A percentile compares a stretch with the other conserved stretches of the same genome.
These are phyloP conservation scores for Romanomermis culicivorax DNA, from an alignment of 2,888 invertebrate genomes.

Conservation along the genomic window DNA sequence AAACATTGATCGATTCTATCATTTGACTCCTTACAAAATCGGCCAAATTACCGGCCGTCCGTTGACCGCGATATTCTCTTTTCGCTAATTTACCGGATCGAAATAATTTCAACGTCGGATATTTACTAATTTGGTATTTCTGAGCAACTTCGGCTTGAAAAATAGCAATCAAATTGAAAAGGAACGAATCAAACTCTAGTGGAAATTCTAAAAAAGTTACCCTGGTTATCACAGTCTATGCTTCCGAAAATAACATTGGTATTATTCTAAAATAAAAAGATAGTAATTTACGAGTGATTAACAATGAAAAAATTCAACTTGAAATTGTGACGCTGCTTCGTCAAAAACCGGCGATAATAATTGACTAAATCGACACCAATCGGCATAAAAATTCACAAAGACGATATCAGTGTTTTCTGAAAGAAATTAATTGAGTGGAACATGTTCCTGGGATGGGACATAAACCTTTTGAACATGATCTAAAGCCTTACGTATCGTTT, in stretches of 20 bases:
- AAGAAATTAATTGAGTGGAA: no score
- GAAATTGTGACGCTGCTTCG: slow-evolving; percentile 52
- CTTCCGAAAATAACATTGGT: slow-evolving; percentile 71
- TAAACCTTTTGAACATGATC: no score
- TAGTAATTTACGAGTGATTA: not conserved
- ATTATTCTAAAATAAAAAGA: slow-evolving; percentile 25
- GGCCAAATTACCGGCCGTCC: slow-evolving; percentile 70
- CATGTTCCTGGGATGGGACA: no score
- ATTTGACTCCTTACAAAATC: slow-evolving; percentile 70
- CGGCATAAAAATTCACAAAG: slow-evolving; percentile 95
- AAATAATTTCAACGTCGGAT: slow-evolving; percentile 86
- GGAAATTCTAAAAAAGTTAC: slow-evolving; percentile 30
- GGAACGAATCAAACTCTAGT: not conserved
- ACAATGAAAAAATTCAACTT: no score
- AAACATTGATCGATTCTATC: slow-evolving; percentile 34
- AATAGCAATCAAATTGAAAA: slow-evolving; percentile 7
- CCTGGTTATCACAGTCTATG: slow-evolving; percentile 87
- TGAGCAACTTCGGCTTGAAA: slow-evolving; percentile 49
- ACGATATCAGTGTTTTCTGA: slow-evolving; percentile 58
- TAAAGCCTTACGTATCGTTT: no score
- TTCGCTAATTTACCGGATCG: slow-evolving; percentile 33
- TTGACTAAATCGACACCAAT: slow-evolving; percentile 98
- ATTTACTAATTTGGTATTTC: slow-evolving; percentile 85
- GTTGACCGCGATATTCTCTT: slow-evolving; percentile 42
- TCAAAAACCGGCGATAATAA: slow-evolving; percentile 86